Conservation (phyloP, 1,140 invertebrate genomes). For the Heliconius hermathena region DNA sequence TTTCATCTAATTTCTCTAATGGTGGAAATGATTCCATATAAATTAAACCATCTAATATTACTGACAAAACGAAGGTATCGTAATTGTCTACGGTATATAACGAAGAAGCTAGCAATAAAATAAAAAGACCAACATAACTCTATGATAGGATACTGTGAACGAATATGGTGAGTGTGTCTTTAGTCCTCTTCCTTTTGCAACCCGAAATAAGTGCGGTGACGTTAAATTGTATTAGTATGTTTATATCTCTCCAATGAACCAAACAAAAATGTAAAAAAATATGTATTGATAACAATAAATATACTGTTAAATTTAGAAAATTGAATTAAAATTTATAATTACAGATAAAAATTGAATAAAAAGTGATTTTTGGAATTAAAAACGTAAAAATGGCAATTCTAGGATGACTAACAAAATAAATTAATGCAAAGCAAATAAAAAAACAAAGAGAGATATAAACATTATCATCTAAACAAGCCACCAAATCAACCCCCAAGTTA, state of each 20-base stretch:
- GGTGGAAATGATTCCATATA: conserved; percentile 50
- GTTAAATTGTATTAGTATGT: conserved; percentile 35
- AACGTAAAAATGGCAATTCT: background rate
- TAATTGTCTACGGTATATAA: conserved; percentile 34
- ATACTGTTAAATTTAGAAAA: background rate
- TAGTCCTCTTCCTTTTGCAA: conserved; percentile 43
- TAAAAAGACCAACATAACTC: conserved; percentile 31
- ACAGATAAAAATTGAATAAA: background rate
- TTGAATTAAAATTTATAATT: background rate
- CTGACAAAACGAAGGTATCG: conserved; percentile 32
- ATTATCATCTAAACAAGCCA: conserved; percentile 37
- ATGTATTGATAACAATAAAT: background rate
- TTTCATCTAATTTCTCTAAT: conserved; percentile 19
- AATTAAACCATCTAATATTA: conserved; percentile 35
- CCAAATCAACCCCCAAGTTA: conserved; percentile 39
- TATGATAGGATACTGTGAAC: conserved; percentile 35
- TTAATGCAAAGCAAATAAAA: background rate
- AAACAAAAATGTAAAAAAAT: background rate
- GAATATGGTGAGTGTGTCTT: conserved; percentile 36
- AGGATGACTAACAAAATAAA: background rate
- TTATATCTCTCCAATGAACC: conserved; percentile 38
- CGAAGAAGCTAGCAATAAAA: conserved; percentile 40
- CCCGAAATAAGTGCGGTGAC: conserved; percentile 46
- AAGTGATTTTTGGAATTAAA: background rate
- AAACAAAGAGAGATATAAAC: conserved; percentile 35